Evolutionary conservation across 2,888 invertebrate genomes (phyloP).

Genomic region (Cephus rjabovi): DNA sequence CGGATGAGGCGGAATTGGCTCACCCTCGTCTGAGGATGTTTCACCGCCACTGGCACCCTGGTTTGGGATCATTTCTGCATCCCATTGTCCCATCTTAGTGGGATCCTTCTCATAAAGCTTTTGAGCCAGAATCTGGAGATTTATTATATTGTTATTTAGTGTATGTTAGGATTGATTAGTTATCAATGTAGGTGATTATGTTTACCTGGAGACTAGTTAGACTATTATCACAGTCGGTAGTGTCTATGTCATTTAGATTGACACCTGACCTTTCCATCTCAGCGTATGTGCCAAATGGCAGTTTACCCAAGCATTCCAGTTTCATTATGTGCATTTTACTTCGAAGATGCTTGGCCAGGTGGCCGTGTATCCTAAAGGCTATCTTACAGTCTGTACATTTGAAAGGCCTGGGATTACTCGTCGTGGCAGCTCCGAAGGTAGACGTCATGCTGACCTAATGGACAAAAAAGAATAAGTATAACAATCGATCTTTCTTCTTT

Average conservation of each 20-base stretch:
- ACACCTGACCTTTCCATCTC: constrained; percentile 92
- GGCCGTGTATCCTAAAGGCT: constrained; percentile 96
- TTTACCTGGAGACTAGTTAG: constrained; percentile 83
- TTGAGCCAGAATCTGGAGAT: constrained; percentile 78
- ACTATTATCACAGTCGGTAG: constrained; percentile 95
- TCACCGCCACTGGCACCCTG: constrained; percentile 67
- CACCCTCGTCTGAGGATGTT: constrained; percentile 71
- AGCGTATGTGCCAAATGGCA: constrained; percentile 94
- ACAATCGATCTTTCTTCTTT: neutral
- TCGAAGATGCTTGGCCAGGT: constrained; percentile 95
- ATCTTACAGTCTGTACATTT: constrained; percentile 96
- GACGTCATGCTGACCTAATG: constrained; percentile 80
- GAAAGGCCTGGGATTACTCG: constrained; percentile 94
- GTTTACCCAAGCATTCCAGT: constrained; percentile 90
- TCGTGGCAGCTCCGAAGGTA: constrained; percentile 84
- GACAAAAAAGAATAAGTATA: neutral
- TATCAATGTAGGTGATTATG: constrained; percentile 7
- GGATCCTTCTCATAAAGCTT: constrained; percentile 87
- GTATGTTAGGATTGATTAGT: neutral
- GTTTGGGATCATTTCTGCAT: constrained; percentile 64
- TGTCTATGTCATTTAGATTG: constrained; percentile 94
- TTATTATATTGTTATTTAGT: constrained; percentile 23
- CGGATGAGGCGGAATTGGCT: constrained; percentile 51
- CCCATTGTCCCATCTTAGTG: constrained; percentile 77
- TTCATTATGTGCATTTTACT: constrained; percentile 97